Base-by-base conservation (phyloP, 2,113 vertebrate species). In the Sander vitreus region DNA sequence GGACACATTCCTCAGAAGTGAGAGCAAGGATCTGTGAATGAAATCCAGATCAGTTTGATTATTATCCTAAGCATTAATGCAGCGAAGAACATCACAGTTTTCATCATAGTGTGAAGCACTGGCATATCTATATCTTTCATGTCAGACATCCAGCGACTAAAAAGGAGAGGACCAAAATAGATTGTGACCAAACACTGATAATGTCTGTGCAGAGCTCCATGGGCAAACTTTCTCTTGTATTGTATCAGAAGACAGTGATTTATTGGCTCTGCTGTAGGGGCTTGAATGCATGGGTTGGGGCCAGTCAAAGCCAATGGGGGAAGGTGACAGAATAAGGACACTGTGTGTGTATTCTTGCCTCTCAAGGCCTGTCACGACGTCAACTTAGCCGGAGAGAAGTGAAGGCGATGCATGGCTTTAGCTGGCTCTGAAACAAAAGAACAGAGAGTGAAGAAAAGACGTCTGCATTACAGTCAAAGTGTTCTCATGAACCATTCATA, bases 261-360 rank as follows among this genome's bases (percentile, higher is more conserved):
- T 95, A 95, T 95, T 93, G 91, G 91, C 82, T 86, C 88, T 84
- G 91, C 90, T 86, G 90, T 81, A 80, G 81, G 78, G 89, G 91
- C 75, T 83, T 85, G 79, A 91, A 90, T 89, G 92, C 74, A 72
- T 86, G 83, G 86, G 93, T 92, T 90, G 83, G 79, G 93, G 85
- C 82, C 87, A 92, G 86, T 94, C 81, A 88, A 85, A 93, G 84
- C 77, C 93, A 93, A 80, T 80, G 77, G 93, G 91, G 91, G 85
- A 75, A 75, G 89, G 86, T 93, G 95, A 96, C 93, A 95, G 94
- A 95, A 95, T 94, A 92, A 92, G 93, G 94, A 92, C 94, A 91
- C 73, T 63, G 84, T 78, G 87, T 63, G 84, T 78, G 88, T 47
- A 83, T 91, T 90, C 86, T 88, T 89, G 86, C 89, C 84, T 90